Evolutionary conservation across 2,888 invertebrate genomes (phyloP).

Genomic region (Fabriciana adippe): DNA sequence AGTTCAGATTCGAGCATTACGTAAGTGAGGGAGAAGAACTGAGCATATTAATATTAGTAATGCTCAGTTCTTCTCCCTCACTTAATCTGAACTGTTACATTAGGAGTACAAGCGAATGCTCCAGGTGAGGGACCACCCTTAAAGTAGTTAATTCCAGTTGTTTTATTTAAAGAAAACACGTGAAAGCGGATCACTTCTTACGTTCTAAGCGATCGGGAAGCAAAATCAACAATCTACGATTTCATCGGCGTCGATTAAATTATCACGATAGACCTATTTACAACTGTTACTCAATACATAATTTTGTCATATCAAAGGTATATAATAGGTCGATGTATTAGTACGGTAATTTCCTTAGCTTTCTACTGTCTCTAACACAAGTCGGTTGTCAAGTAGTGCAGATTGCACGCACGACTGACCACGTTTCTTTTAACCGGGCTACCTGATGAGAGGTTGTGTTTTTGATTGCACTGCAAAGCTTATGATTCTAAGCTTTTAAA

Average conservation of each 20-base stretch:
- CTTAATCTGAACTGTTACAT: too few species aligned
- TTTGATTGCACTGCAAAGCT: not conserved
- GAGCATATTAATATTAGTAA: too few species aligned
- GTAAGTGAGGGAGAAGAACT: too few species aligned
- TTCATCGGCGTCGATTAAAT: not conserved
- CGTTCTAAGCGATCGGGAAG: not conserved
- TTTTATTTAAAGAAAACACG: too few species aligned
- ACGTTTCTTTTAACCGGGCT: conserved; percentile 33
- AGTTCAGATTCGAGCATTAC: too few species aligned
- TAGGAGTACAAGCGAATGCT: too few species aligned
- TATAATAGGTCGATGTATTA: conserved; percentile 32
- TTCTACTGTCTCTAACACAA: conserved; percentile 40
- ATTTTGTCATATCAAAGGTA: conserved; percentile 25
- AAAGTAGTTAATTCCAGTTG: too few species aligned
- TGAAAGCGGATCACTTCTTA: too few species aligned
- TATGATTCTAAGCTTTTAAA: not conserved
- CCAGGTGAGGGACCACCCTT: too few species aligned
- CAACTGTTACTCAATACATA: conserved; percentile 20
- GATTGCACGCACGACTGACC: conserved; percentile 62
- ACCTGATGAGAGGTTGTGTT: conserved; percentile 7
- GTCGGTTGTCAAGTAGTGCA: conserved; percentile 51
- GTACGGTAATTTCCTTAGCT: conserved; percentile 38
- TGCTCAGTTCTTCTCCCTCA: too few species aligned
- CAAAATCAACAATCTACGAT: not conserved
- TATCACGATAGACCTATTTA: conserved; percentile 5